Evolutionary conservation across 2,797 vertebrate genomes (phyloP).

Genomic region (Novumbra hubbsi): DNA sequence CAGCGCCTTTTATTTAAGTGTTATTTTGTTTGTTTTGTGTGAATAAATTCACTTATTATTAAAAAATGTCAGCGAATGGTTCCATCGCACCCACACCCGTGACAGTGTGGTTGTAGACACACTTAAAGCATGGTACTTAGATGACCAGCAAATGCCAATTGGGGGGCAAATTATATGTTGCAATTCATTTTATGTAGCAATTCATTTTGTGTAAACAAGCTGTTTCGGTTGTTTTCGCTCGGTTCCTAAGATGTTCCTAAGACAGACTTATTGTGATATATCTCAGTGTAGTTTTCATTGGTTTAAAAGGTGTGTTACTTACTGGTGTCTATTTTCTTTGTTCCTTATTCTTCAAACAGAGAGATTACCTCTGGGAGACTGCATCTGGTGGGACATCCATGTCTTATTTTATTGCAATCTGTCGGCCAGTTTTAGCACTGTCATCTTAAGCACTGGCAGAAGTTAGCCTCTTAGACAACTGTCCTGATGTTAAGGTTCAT

Average conservation of each 20-base stretch:
- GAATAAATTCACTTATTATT: too few relatives aligned
- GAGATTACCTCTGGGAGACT: conserved; percentile 30
- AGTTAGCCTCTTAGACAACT: too few relatives aligned
- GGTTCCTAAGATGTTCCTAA: not conserved
- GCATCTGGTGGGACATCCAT: not conserved
- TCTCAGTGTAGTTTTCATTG: not conserved
- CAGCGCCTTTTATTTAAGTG: too few relatives aligned
- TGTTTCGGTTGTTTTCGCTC: not conserved
- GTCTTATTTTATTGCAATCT: not conserved
- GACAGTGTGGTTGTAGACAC: not conserved
- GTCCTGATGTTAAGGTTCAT: too few relatives aligned
- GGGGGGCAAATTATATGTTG: not conserved
- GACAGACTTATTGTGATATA: conserved; percentile 37
- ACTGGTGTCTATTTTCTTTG: conserved; percentile 20
- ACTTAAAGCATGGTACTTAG: not conserved
- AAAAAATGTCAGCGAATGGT: too few relatives aligned
- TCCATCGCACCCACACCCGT: too few relatives aligned
- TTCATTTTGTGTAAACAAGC: not conserved
- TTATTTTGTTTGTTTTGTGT: too few relatives aligned
- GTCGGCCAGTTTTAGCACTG: not conserved
- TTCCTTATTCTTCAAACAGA: conserved; percentile 25
- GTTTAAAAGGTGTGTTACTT: too few relatives aligned
- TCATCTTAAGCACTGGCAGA: not conserved
- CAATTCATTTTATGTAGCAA: not conserved
- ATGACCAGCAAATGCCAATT: not conserved